Percentiles rank a stretch among this genome's conserved stretches.
These are phyloP conservation scores for Eufriesea mexicana DNA, from an alignment of 1,140 invertebrate species.

Conservation along the genomic window DNA sequence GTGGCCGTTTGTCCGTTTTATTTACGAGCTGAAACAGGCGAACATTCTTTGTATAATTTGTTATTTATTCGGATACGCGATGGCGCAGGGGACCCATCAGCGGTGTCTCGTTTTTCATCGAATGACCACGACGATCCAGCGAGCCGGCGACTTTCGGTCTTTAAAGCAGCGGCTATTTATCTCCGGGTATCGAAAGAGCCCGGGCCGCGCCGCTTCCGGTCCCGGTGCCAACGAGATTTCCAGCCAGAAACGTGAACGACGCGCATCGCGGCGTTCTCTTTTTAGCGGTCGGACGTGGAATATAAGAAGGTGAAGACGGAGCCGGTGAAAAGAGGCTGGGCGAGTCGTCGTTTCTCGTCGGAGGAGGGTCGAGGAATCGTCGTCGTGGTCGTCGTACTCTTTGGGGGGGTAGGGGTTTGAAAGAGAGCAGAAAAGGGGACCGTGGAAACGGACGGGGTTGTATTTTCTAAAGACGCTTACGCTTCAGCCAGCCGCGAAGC, in stretches of 20 bases:
- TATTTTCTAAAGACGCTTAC: constrained; percentile 68
- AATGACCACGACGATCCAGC: background rate
- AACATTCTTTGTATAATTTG: constrained; percentile 57
- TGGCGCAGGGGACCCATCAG: no score
- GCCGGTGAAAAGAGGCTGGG: constrained; percentile 41
- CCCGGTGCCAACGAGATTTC: constrained; percentile 56
- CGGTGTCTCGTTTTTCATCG: background rate
- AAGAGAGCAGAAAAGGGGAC: constrained; percentile 15
- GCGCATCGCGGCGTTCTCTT: constrained; percentile 40
- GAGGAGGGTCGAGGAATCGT: constrained; percentile 3
- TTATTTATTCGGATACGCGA: constrained; percentile 62
- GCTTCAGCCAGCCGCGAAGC: constrained; percentile 62
- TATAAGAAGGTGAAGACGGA: background rate
- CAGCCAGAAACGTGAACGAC: constrained; percentile 49
- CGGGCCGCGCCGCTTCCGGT: constrained; percentile 35
- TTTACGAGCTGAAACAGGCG: constrained; percentile 56
- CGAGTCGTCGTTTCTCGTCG: background rate
- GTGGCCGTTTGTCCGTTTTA: constrained; percentile 52
- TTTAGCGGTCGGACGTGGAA: constrained; percentile 45
- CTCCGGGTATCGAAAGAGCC: constrained; percentile 43
- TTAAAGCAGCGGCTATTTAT: constrained; percentile 51
- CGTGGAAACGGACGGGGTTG: constrained; percentile 41
- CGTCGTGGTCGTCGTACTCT: background rate
- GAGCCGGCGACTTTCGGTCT: constrained; percentile 19
- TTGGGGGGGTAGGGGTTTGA: background rate